Percentiles rank a stretch among this genome's conserved stretches.
Evolutionary conservation across 1,140 invertebrate genomes (phyloP).

Genomic region (Galendromus occidentalis): DNA sequence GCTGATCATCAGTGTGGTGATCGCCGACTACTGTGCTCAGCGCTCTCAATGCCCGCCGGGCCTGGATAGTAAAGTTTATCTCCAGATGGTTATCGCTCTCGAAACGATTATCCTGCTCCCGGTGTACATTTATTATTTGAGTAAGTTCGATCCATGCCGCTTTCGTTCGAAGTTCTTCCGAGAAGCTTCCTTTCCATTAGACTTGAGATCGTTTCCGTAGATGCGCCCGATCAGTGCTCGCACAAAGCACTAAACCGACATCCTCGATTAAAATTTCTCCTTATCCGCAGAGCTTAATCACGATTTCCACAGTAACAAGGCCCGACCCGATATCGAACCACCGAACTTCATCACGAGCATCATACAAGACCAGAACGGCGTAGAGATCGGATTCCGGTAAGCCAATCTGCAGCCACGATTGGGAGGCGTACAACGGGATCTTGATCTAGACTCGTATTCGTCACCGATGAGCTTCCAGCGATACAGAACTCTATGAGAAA

Average conservation of each 20-base stretch:
- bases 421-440: no score
- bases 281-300: neutral
- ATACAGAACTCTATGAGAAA: neutral
- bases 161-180: no score
- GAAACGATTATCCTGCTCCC: neutral
- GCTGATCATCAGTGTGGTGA: neutral
- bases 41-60: neutral
- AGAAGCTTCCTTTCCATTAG: no score
- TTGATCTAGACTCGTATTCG: no score
- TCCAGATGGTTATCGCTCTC: neutral
- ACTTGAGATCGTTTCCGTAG: no score
- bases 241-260: no score
- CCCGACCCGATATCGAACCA: neutral
- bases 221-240: no score
- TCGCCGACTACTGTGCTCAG: neutral
- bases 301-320: slow-evolving; percentile 1
- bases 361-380: neutral
- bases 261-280: neutral
- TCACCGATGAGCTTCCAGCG: no score
- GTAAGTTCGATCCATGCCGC: neutral
- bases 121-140: neutral
- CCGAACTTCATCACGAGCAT: slow-evolving; percentile 8
- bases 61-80: neutral
- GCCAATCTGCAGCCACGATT: no score
- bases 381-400: slow-evolving; percentile 1